Base-by-base conservation (phyloP, 2,888 invertebrate genomes). In the Yponomeuta malinellus region DNA sequence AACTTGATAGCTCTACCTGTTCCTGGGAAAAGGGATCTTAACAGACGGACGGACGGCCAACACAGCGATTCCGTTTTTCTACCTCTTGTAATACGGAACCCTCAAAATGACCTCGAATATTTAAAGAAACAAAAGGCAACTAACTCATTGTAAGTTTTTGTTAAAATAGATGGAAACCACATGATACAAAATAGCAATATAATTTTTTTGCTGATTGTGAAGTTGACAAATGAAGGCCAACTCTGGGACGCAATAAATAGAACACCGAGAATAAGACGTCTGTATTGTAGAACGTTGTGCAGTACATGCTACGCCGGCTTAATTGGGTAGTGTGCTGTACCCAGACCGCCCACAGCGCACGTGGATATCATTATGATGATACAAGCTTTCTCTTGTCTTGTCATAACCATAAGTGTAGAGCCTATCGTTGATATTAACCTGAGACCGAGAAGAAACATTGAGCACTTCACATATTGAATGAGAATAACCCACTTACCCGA, bases 341-440 rank as follows among this genome's bases (percentile, higher is more conserved):
- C 72, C 72, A 70, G 76, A 78, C 77, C 76, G 75, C 76, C 75
- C 75, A 78, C 75, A 31, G 74, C 72, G 76, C 73, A 72, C 72
- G 73, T 75, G 74, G 75, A 72, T 74, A 75, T 69, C 74, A 72
- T 73, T 72, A 73, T 72, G 71, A 73, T 71, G 71, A 73, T 73
- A 73, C 74, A 76, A 73, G 73, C 75, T 74, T 73, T 75, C 75
- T 74, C 74, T 73, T 75, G 73, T 75, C 74, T 74, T 75, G 73
- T 76, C 74, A 74, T 75, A 76, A 74, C 29, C 76, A 73, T 74
- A 74, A 76, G 75, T 77, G 68, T 48, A 48, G 29, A n/a, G 10
- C 68, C 23, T 15, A 68, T 29, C 68, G 31, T 52, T 52, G 68
- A 29, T 68, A 5, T n/a, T 12, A 43, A 64, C 29, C 31, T 64